Conservation (phyloP, 2,797 vertebrate species). For the Poecile montanus region DNA sequence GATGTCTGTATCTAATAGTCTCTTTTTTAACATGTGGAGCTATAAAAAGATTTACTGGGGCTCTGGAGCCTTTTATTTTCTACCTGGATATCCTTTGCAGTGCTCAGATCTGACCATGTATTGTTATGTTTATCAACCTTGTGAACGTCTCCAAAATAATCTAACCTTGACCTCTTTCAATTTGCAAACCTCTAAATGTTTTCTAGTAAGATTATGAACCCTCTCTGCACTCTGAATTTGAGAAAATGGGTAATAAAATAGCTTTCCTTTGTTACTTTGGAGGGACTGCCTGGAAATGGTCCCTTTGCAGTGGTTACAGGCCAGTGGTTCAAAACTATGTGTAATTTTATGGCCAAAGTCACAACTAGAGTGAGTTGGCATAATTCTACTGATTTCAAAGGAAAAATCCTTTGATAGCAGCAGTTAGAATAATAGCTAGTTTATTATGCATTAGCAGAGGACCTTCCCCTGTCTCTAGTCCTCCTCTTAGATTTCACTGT, state of each 20-base stretch:
- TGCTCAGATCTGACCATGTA: background rate
- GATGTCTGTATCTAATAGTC: background rate
- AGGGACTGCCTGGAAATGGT: background rate
- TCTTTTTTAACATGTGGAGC: background rate
- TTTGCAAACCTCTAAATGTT: background rate
- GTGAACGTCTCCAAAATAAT: background rate
- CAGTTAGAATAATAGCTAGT: constrained; percentile 1
- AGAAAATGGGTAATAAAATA: background rate
- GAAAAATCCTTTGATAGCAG: background rate
- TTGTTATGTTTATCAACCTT: background rate
- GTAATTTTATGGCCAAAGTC: background rate
- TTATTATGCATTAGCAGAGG: background rate
- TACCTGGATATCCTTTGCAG: background rate
- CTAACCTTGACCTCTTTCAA: background rate
- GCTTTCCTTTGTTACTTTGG: background rate
- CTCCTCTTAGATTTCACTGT: background rate
- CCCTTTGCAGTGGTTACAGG: background rate
- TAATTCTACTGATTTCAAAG: constrained; percentile 24
- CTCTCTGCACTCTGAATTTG: background rate
- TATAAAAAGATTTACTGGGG: background rate
- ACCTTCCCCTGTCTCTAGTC: background rate
- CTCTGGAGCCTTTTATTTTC: background rate
- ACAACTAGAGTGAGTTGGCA: background rate
- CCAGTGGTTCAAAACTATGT: background rate
- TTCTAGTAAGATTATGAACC: background rate